Conservation (phyloP, 2,888 invertebrate species). For the Habrosyne pyritoides region DNA sequence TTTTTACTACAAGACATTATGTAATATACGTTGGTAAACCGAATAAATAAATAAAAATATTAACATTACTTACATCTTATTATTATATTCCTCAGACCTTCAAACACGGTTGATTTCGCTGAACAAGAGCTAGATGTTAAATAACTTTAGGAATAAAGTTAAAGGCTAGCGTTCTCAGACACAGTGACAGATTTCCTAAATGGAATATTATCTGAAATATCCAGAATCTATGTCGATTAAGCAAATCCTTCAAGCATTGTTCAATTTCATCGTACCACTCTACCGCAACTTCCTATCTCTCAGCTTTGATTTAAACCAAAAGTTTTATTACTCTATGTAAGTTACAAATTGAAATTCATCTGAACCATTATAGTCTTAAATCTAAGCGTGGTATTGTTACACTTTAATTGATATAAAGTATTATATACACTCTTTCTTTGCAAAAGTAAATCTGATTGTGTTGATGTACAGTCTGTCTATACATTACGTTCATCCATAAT, state of each 20-base stretch:
- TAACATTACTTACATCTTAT: too few relatives aligned
- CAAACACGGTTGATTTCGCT: too few relatives aligned
- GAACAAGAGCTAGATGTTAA: too few relatives aligned
- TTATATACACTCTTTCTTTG: not conserved
- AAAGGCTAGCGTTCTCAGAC: not conserved
- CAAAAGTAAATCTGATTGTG: too few relatives aligned
- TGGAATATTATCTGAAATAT: not conserved
- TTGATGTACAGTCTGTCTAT: too few relatives aligned
- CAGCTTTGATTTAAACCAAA: not conserved
- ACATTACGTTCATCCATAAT: too few relatives aligned
- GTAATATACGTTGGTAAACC: too few relatives aligned
- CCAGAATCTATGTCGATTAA: not conserved
- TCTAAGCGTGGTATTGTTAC: not conserved
- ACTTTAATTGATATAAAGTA: not conserved
- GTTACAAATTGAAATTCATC: not conserved
- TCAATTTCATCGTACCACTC: not conserved
- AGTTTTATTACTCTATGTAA: not conserved
- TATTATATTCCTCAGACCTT: too few relatives aligned
- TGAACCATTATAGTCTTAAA: not conserved
- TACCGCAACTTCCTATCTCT: not conserved
- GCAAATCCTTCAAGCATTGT: not conserved
- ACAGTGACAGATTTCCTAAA: not conserved
- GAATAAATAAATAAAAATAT: too few relatives aligned
- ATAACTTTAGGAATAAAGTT: too few relatives aligned
- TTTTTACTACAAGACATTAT: too few relatives aligned